Percentiles rank a stretch among this genome's conserved stretches.
Conservation (phyloP, 1,140 invertebrate genomes). For the Papilio helenus region DNA sequence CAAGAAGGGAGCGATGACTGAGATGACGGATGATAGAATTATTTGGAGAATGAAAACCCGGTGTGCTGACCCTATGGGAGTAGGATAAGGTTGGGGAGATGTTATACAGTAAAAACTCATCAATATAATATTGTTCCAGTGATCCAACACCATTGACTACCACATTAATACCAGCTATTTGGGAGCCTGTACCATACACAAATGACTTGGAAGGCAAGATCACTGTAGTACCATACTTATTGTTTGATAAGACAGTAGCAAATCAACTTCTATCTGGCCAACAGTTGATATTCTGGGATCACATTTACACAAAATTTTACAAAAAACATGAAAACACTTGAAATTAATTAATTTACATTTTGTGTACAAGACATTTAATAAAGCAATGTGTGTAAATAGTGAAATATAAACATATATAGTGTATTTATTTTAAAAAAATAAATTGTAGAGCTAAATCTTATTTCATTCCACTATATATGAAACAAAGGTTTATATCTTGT, state of each 20-base stretch:
- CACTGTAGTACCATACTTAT: constrained; percentile 52
- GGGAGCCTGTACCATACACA: constrained; percentile 55
- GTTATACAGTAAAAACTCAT: not conserved
- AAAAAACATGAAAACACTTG: constrained; percentile 31
- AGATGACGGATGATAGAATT: too few species aligned
- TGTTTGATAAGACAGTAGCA: constrained; percentile 46
- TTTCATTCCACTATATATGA: not conserved
- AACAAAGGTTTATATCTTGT: not conserved
- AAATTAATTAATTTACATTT: not conserved
- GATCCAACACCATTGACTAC: constrained; percentile 74
- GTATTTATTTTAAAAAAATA: not conserved
- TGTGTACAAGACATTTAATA: not conserved
- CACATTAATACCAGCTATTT: constrained; percentile 60
- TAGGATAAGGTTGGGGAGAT: too few species aligned
- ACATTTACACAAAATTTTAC: constrained; percentile 68
- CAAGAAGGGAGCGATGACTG: too few species aligned
- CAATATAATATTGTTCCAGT: constrained; percentile 51
- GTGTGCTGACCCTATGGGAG: too few species aligned
- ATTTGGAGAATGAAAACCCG: too few species aligned
- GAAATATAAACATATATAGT: not conserved
- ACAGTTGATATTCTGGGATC: constrained; percentile 64
- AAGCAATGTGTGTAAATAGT: not conserved
- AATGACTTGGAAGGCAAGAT: constrained; percentile 40
- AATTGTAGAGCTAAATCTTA: not conserved
- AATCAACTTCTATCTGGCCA: constrained; percentile 50